Conservation (phyloP, 2,888 invertebrate species). For the Drosophila silvestris region DNA sequence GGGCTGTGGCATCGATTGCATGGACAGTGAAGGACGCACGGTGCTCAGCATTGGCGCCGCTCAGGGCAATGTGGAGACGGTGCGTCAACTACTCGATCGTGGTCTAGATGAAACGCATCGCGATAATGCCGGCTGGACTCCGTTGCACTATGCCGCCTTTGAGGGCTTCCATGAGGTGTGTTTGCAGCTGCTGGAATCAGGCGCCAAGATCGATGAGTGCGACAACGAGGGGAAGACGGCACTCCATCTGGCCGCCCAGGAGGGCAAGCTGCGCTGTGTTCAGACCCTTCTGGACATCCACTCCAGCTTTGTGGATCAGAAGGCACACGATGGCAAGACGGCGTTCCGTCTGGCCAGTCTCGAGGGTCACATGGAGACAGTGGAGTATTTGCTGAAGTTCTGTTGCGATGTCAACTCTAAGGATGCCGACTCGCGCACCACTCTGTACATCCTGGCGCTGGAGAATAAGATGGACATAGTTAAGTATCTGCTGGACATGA, state of each 20-base stretch:
- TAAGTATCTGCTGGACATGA: slow-evolving; percentile 91
- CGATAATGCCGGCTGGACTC: slow-evolving; percentile 99
- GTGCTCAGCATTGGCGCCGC: slow-evolving; percentile 94
- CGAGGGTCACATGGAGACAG: slow-evolving; percentile 90
- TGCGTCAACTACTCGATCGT: slow-evolving; percentile 94
- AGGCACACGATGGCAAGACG: slow-evolving; percentile 96
- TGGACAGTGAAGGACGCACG: slow-evolving; percentile 97
- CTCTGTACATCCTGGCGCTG: slow-evolving; percentile 95
- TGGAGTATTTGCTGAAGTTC: slow-evolving; percentile 88
- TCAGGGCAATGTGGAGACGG: slow-evolving; percentile 94
- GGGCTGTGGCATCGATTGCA: slow-evolving; percentile 97
- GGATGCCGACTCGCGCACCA: slow-evolving; percentile 96
- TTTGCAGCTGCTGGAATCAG: slow-evolving; percentile 89
- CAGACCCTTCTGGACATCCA: slow-evolving; percentile 89
- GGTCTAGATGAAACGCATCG: slow-evolving; percentile 94
- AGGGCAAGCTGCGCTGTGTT: slow-evolving; percentile 89
- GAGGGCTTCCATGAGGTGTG: slow-evolving; percentile 88
- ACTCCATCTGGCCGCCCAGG: slow-evolving; percentile 95
- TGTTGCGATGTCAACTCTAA: slow-evolving; percentile 94
- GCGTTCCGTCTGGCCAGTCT: slow-evolving; percentile 88
- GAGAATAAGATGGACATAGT: slow-evolving; percentile 95
- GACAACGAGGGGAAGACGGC: slow-evolving; percentile 97
- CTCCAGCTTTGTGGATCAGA: slow-evolving; percentile 92
- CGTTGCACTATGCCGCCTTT: slow-evolving; percentile 97
- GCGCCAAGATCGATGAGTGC: slow-evolving; percentile 94